Evolutionary conservation across 2,888 invertebrate genomes (phyloP).

Genomic region (Anoplius nigerrimus): DNA sequence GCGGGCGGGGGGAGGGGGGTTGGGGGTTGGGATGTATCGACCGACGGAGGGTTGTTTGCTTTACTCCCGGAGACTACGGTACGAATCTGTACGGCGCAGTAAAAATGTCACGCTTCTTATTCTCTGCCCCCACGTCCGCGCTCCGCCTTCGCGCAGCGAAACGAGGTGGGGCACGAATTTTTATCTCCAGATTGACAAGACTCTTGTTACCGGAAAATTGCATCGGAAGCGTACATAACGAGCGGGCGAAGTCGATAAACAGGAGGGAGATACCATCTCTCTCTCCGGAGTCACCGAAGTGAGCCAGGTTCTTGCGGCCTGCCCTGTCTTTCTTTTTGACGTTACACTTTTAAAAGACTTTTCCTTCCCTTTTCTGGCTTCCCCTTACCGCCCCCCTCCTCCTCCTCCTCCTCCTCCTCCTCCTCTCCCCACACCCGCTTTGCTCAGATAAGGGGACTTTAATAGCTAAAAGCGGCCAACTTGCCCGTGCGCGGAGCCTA

Average conservation of each 20-base stretch:
- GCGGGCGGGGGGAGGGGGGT: conserved; percentile 25
- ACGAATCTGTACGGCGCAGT: not conserved
- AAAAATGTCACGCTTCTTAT: conserved; percentile 16
- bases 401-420: too few species aligned
- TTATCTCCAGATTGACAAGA: conserved; percentile 27
- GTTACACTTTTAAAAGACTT: conserved; percentile 66
- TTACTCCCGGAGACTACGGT: not conserved
- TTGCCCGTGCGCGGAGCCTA: conserved; percentile 30
- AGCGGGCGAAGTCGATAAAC: conserved; percentile 61
- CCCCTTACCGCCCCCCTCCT: too few species aligned
- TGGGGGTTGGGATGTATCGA: conserved; percentile 6
- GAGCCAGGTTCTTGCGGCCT: conserved; percentile 43
- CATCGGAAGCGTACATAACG: conserved; percentile 51
- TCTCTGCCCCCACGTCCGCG: too few species aligned
- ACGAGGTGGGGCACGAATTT: conserved; percentile 20
- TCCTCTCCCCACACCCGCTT: too few species aligned
- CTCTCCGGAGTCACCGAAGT: conserved; percentile 39
- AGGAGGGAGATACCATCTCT: conserved; percentile 60
- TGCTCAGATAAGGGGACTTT: conserved; percentile 65
- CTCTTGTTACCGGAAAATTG: conserved; percentile 45
- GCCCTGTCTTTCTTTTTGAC: conserved; percentile 57
- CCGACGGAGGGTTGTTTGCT: too few species aligned
- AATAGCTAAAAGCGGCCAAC: conserved; percentile 61
- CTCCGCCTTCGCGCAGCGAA: too few species aligned
- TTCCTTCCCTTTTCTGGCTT: too few species aligned